A percentile compares a stretch with the other conserved stretches of the same genome.
phyloP scores from a whole-genome alignment of 1,140 invertebrate species.

The Eurosta solidaginis region DNA sequence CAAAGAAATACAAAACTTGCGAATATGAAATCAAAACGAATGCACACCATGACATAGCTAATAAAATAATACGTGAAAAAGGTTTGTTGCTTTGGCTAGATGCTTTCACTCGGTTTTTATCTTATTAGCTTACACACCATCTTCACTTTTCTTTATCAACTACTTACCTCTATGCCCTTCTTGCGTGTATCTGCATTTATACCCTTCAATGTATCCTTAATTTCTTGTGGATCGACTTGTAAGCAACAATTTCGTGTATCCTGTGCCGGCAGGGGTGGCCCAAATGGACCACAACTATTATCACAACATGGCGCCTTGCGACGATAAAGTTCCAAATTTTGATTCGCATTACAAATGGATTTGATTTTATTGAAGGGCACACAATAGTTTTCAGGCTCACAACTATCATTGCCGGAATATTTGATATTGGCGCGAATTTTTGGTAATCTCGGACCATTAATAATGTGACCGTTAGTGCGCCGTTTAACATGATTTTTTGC shows the following conservation, averaged over 20 bases:
- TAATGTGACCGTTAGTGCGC: conserved; percentile 48
- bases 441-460: conserved; percentile 52
- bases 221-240: conserved; percentile 50
- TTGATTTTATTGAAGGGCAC: conserved; percentile 55
- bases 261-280: conserved; percentile 30
- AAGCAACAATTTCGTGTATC: conserved; percentile 47
- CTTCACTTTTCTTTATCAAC: neutral
- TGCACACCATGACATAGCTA: neutral
- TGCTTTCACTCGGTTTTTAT: too few species aligned
- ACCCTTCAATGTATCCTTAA: conserved; percentile 51
- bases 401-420: conserved; percentile 52
- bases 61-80: too few species aligned
- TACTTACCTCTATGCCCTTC: conserved; percentile 55
- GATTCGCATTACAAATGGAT: conserved; percentile 38
- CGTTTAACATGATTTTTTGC: conserved; percentile 50
- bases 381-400: conserved; percentile 46
- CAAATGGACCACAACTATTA: conserved; percentile 35
- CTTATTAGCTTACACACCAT: neutral
- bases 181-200: conserved; percentile 48
- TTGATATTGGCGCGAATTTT: conserved; percentile 56
- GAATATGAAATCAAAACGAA: neutral
- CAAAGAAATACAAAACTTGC: neutral
- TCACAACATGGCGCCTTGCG: neutral
- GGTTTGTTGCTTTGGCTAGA: too few species aligned
- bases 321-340: conserved; percentile 50